These are phyloP conservation scores for Celastrina argiolus DNA, from an alignment of 2,888 invertebrate genomes.

Conservation along the genomic window DNA sequence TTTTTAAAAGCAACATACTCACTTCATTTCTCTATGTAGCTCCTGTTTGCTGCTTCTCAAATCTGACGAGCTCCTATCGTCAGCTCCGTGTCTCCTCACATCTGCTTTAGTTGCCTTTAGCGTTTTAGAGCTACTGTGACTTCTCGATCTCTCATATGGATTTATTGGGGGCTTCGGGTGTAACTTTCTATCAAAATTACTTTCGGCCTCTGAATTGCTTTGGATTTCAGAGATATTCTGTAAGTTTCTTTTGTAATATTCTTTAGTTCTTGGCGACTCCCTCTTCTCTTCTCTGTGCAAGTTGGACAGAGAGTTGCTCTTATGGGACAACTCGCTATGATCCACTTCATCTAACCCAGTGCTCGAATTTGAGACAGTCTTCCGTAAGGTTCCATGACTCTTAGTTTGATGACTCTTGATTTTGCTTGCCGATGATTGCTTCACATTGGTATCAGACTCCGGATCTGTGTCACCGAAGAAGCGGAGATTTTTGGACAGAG, in stretches of 20 bases:
- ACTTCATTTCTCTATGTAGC: constrained; percentile 62
- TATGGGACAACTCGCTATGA: constrained; percentile 54
- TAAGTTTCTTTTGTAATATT: constrained; percentile 68
- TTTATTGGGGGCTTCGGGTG: constrained; percentile 64
- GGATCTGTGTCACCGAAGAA: constrained; percentile 91
- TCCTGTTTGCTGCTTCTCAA: constrained; percentile 64
- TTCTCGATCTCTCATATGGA: constrained; percentile 64
- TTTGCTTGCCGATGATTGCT: constrained; percentile 50
- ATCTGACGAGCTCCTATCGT: constrained; percentile 55
- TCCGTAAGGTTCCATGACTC: constrained; percentile 55
- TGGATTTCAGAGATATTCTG: constrained; percentile 78
- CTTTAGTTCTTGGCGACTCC: constrained; percentile 54
- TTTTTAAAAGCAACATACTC: constrained; percentile 37
- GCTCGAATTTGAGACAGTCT: constrained; percentile 67
- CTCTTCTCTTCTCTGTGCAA: constrained; percentile 55
- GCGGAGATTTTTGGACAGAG: constrained; percentile 83
- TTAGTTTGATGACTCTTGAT: constrained; percentile 49
- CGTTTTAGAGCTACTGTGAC: constrained; percentile 70
- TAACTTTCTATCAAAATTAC: constrained; percentile 52
- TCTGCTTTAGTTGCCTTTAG: constrained; percentile 52
- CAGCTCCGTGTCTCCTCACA: constrained; percentile 41
- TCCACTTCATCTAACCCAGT: constrained; percentile 66
- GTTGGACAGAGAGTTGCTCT: constrained; percentile 67
- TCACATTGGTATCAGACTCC: constrained; percentile 81
- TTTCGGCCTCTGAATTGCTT: constrained; percentile 65